phyloP scores from a whole-genome alignment of 2,888 invertebrate species.

The Lamellibrachia satsuma region DNA sequence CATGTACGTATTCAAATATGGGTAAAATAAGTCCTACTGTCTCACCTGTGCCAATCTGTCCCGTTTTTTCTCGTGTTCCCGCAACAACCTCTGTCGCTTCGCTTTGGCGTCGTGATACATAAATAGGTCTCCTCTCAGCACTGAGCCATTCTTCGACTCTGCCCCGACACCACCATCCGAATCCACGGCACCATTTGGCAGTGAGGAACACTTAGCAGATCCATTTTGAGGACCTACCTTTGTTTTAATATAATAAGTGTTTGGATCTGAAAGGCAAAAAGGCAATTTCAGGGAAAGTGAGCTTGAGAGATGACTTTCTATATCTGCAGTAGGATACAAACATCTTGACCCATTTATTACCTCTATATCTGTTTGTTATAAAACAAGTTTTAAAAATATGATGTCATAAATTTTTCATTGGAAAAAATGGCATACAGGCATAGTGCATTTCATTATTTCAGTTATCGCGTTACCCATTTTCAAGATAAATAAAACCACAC shows the following conservation, averaged over 20 bases:
- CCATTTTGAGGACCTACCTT: neutral
- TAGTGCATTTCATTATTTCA: too few species aligned
- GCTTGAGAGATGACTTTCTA: too few species aligned
- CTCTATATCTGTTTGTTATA: too few species aligned
- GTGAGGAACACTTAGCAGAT: neutral
- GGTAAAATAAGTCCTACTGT: neutral
- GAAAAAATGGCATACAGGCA: too few species aligned
- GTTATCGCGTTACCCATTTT: too few species aligned
- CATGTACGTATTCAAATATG: neutral
- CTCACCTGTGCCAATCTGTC: neutral
- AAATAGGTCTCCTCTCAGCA: neutral
- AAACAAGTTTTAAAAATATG: too few species aligned
- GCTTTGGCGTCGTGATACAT: conserved; percentile 4
- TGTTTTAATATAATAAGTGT: neutral
- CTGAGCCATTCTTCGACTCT: neutral
- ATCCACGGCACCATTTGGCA: neutral
- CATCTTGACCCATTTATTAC: too few species aligned
- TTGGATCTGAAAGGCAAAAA: neutral
- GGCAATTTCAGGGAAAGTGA: neutral
- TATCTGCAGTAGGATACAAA: too few species aligned
- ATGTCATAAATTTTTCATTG: too few species aligned
- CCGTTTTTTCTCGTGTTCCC: neutral
- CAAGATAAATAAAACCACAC: too few species aligned
- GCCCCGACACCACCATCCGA: neutral
- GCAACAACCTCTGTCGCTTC: neutral